A percentile compares a stretch with the other conserved stretches of the same genome.
phyloP scores from a whole-genome alignment of 2,888 invertebrate genomes.

The Dusona sp. region DNA sequence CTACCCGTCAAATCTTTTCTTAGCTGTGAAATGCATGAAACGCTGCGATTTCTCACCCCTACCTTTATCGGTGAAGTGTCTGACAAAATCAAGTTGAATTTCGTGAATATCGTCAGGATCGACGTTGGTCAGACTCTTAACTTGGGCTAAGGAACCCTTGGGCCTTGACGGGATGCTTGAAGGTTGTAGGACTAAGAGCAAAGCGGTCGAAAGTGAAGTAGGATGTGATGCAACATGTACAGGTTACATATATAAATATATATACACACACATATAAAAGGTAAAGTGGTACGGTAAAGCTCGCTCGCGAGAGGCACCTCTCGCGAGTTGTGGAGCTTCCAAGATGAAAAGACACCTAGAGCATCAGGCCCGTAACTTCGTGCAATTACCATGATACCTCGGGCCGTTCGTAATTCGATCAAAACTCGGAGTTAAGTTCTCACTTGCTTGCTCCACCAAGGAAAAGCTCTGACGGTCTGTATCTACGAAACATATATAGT shows the following conservation, averaged over 20 bases:
- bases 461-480: constrained; percentile 59
- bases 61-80: not conserved
- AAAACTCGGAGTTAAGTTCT: constrained; percentile 69
- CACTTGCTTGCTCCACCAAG: constrained; percentile 45
- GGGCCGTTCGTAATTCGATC: constrained; percentile 70
- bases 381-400: constrained; percentile 80
- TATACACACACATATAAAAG: constrained; percentile 3
- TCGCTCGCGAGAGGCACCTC: constrained; percentile 42
- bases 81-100: constrained; percentile 35
- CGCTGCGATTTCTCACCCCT: not conserved
- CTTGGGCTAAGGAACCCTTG: constrained; percentile 22
- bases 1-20: not conserved
- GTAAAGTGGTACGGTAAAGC: constrained; percentile 27
- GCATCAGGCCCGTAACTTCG: constrained; percentile 75
- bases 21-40: constrained; percentile 5
- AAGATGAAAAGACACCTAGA: constrained; percentile 50
- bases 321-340: constrained; percentile 49
- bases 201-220: constrained; percentile 34
- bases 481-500: constrained; percentile 7
- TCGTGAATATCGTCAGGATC: constrained; percentile 9
- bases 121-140: constrained; percentile 38
- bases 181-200: constrained; percentile 6
- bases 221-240: constrained; percentile 1
- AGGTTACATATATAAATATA: not conserved
- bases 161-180: constrained; percentile 2